Evolutionary conservation across 2,113 vertebrate species (phyloP).

Genomic region (Egretta garzetta): DNA sequence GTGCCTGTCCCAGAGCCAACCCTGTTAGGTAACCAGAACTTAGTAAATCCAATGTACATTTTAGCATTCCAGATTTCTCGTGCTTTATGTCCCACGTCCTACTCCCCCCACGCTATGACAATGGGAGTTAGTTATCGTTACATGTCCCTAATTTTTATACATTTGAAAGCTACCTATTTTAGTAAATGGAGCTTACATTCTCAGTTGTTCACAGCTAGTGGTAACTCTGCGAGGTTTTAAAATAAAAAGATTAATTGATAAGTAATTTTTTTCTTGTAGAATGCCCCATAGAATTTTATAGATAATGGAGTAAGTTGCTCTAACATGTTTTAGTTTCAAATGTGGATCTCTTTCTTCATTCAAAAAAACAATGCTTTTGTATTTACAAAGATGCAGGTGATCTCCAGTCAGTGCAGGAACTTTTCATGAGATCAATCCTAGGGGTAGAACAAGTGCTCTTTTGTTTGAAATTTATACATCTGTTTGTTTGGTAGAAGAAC

Average conservation of each 20-base stretch:
- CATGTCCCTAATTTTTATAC: not conserved
- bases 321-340: not conserved
- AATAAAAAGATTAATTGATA: not conserved
- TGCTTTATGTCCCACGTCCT: not conserved
- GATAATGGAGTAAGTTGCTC: not conserved
- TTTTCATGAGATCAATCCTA: not conserved
- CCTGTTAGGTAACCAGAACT: constrained; percentile 80
- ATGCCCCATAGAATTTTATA: not conserved
- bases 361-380: not conserved
- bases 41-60: not conserved
- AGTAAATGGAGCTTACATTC: not conserved
- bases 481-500: not conserved
- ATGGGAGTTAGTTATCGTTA: accelerated
- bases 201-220: not conserved
- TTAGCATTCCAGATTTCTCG: not conserved
- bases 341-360: not conserved
- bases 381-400: not conserved
- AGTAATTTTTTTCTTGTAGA: not conserved
- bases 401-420: not conserved
- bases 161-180: not conserved
- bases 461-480: not conserved
- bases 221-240: not conserved
- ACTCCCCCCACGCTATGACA: accelerated
- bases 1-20: constrained; percentile 84
- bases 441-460: not conserved